Conservation (phyloP, 2,888 invertebrate species). For the Cephus rjabovi region DNA sequence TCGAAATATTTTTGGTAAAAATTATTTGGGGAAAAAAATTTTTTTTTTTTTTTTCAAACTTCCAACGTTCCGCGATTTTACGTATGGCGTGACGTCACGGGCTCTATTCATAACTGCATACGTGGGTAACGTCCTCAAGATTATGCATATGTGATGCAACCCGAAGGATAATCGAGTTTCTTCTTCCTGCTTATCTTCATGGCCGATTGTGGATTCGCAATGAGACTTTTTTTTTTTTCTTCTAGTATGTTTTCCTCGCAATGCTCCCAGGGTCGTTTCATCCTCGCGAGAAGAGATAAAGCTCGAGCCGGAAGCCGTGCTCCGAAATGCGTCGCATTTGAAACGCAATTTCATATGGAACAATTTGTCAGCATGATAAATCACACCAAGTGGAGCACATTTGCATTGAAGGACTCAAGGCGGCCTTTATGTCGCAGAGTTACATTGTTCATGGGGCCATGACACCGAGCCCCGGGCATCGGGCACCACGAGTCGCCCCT, state of each 20-base stretch:
- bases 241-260: background rate
- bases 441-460: constrained; percentile 33
- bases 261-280: background rate
- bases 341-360: constrained; percentile 12
- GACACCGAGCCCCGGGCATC: constrained; percentile 27
- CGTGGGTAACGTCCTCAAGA: too few species aligned
- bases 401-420: constrained; percentile 32
- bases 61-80: too few species aligned
- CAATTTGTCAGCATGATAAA: constrained; percentile 15
- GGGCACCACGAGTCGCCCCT: background rate
- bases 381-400: constrained; percentile 17
- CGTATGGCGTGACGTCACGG: fast-evolving
- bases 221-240: background rate
- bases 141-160: too few species aligned
- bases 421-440: constrained; percentile 28
- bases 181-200: background rate
- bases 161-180: too few species aligned
- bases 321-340: background rate
- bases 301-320: background rate
- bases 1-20: constrained; percentile 27
- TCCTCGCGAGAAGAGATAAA: background rate
- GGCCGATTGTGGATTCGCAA: background rate
- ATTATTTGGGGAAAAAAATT: constrained; percentile 22
- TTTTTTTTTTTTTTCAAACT: background rate
- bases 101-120: too few species aligned